phyloP scores from a whole-genome alignment of 2,113 vertebrate genomes.

The Malurus alboscapulatus region DNA sequence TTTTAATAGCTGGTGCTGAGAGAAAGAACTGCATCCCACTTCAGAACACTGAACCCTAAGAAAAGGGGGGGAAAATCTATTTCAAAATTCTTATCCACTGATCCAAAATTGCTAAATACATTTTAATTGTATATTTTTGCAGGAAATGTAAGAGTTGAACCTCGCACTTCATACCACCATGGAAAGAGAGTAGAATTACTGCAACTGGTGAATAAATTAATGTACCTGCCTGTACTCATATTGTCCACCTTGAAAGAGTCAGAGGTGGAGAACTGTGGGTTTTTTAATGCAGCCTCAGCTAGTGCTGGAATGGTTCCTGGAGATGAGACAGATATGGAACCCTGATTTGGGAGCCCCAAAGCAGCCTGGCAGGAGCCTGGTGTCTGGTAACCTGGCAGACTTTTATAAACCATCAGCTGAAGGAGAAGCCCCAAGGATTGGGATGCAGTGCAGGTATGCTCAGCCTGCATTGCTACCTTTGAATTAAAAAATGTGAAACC shows the following conservation, averaged over 20 bases:
- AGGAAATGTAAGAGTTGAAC: background rate
- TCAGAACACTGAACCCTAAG: background rate
- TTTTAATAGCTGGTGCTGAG: background rate
- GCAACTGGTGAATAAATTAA: background rate
- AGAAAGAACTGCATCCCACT: background rate
- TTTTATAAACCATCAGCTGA: background rate
- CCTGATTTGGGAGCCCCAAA: background rate
- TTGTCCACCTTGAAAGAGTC: background rate
- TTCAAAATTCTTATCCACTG: background rate
- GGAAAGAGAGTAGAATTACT: background rate
- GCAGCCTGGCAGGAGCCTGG: background rate
- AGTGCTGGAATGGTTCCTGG: background rate
- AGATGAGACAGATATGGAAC: background rate
- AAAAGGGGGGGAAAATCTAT: background rate
- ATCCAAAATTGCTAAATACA: background rate
- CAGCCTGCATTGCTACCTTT: background rate
- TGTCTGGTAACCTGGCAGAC: background rate
- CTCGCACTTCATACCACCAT: background rate
- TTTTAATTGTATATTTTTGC: background rate
- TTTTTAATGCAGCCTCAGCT: background rate
- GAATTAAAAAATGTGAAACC: background rate
- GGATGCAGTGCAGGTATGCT: background rate
- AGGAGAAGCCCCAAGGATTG: rapidly evolving
- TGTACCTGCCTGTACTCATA: background rate
- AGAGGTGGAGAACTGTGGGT: background rate